A percentile compares a stretch with the other conserved stretches of the same genome.
Evolutionary conservation across 92 coral and sea anemone genomes (phyloP).

Genomic region (Zoanthus sansibaricus): DNA sequence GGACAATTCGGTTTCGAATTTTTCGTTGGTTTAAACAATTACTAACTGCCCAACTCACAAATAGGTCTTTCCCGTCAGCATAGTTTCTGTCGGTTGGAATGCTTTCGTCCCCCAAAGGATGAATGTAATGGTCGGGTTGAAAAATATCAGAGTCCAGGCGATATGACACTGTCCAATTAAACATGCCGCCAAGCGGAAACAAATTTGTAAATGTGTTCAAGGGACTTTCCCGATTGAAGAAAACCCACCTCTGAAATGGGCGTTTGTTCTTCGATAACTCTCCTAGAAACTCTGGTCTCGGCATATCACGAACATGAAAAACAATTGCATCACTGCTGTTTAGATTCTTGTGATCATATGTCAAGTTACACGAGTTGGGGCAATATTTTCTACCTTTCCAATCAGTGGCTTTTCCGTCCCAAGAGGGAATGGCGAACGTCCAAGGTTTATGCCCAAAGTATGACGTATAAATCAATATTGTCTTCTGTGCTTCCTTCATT

Average conservation of each 20-base stretch:
- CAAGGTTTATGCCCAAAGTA: slow-evolving; percentile 16
- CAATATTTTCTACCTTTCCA: slow-evolving; percentile 32
- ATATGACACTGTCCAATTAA: slow-evolving; percentile 29
- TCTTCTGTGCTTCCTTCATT: not conserved
- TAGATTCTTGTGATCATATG: slow-evolving; percentile 30
- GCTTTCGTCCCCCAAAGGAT: not conserved
- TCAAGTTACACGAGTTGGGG: slow-evolving; percentile 41
- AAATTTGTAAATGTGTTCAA: not conserved
- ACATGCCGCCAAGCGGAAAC: slow-evolving; percentile 13
- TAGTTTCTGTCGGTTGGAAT: slow-evolving; percentile 6
- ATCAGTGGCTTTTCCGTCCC: slow-evolving; percentile 35
- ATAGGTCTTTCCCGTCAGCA: slow-evolving; percentile 17
- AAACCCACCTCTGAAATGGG: slow-evolving; percentile 26
- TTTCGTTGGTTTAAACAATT: not conserved
- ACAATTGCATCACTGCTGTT: slow-evolving; percentile 51
- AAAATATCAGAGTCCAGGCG: slow-evolving; percentile 37
- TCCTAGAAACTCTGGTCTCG: not conserved
- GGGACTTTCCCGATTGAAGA: slow-evolving; percentile 29
- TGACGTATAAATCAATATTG: slow-evolving; percentile 12
- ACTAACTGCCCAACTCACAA: slow-evolving; percentile 32
- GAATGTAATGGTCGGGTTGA: slow-evolving; percentile 25
- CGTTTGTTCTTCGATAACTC: slow-evolving; percentile 2
- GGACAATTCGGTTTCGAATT: slow-evolving; percentile 5
- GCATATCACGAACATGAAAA: slow-evolving; percentile 55
- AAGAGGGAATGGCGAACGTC: not conserved